Base-by-base conservation (phyloP, 2,888 invertebrate species). In the Heterodera filipjevi region DNA sequence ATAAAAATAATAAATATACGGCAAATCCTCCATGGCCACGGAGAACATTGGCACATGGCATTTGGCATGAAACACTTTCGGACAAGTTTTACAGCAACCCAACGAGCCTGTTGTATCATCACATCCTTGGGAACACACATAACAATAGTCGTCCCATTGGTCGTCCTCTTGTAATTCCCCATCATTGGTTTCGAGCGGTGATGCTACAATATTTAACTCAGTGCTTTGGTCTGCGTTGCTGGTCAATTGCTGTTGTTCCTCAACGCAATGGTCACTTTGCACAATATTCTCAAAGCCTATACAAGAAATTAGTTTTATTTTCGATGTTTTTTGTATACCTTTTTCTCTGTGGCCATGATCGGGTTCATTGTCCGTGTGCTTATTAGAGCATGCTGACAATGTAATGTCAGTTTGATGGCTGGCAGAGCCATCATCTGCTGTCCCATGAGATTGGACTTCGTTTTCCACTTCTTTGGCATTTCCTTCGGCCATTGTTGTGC, bases 121-220 rank as follows among this genome's bases (percentile, higher is more conserved):
- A 68, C 80, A 82, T 30, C 84, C 84, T 66, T 84, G 78, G 44
- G 79, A 79, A 49, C 84, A 84, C 32, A 83, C 81, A 72, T 73
- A 80, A 44, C 84, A 84, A 68, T 83, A 84, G 74, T 84, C 84
- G 35, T 84, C 84, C 84, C 84, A 84, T 8, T 72, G 32, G 59
- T 83, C 83, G 39, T 75, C 77, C 10, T 27, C 66, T 12, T 59
- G 35, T 49, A 35, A 2, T 12, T 73, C 33, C 10, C 22, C 30
- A 16, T 49, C 32, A 3, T 10, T 16, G 73, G 16, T 16, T 32
- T 73, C 59, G 32, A 22, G 1, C 22, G 39, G 35, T 30, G 70
- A 70, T 33, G 3, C n/a, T 8, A 33, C n/a, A 12, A 27, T 22
- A 66, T 30, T 66, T 10, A 66, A 10, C 3, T n/a, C n/a, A 27